Conservation (phyloP, 2,797 vertebrate species). For the Sphenopsis melanotis region DNA sequence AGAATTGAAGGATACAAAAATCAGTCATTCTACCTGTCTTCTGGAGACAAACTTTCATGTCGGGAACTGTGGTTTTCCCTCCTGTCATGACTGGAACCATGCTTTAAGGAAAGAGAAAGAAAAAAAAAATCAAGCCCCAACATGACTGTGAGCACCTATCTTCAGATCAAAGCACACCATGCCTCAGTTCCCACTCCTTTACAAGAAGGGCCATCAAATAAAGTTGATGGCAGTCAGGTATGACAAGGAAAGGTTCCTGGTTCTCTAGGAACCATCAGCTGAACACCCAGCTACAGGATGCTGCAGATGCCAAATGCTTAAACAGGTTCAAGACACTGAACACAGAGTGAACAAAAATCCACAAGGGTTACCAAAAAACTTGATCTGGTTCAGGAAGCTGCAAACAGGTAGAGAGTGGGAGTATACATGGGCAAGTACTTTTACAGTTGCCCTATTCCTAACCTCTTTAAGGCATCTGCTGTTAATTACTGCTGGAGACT, state of each 20-base stretch:
- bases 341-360: neutral
- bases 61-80: conserved; percentile 66
- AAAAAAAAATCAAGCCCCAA: neutral
- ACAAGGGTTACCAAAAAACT: neutral
- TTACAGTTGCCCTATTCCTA: neutral
- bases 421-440: neutral
- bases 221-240: neutral
- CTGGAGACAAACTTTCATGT: conserved; percentile 72
- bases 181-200: neutral
- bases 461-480: neutral
- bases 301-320: neutral
- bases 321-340: neutral
- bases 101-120: conserved; percentile 50
- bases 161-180: neutral
- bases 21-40: conserved; percentile 72
- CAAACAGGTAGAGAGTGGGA: neutral
- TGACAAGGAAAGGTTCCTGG: neutral
- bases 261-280: neutral
- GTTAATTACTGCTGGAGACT: neutral
- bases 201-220: neutral
- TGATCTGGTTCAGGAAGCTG: neutral
- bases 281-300: neutral
- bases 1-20: neutral
- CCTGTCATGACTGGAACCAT: conserved; percentile 70
- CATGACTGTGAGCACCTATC: neutral